Base-by-base conservation (phyloP, 2,888 invertebrate species). In the Lepidochrysops patricia region DNA sequence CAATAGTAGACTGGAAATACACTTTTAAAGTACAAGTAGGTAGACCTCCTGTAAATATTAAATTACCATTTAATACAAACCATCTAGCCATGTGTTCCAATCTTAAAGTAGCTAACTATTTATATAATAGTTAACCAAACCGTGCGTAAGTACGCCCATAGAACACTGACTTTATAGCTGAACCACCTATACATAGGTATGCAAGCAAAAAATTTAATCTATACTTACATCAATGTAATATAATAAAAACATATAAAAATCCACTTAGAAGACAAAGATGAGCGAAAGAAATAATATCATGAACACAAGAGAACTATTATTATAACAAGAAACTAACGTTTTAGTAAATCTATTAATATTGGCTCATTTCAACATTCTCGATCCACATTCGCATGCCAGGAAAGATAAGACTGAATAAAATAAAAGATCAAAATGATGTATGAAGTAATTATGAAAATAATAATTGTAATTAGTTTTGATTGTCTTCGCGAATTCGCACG, bases 61-160 rank as follows among this genome's bases (percentile, higher is more conserved):
- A 29, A 19, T 12, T 19, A 9, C 9, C 4, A n/a, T n/a, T 26
- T 13, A n/a, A 9, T 54, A 54, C 54, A 32, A 54, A 54, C 32
- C 23, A 54, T 32, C 19, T 32, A 19, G 57, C 48, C 61, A 59
- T 62, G 37, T 57, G 61, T 29, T 62, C 27, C 29, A 15, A 43
- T 61, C 54, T 34, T 13, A 60, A 57, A 57, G 32, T 54, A 15
- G 29, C 15, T 54, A 9, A 29, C 29, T 54, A 54, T 54, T 29
- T 43, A 43, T 43, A 43, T 19, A 54, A 54, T 54, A 19, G 54
- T 54, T 52, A 54, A 27, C 27, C 27, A 6, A 54, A 6, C 52
- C 7, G 9, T 32, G 29, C 32, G 19, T 54, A 54, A 54, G 32
- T 32, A 54, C 27, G 9, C 29, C 32, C 4, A 52, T 26, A 52